A percentile compares a stretch with the other conserved stretches of the same genome.
Evolutionary conservation across 2,797 vertebrate genomes (phyloP).

Genomic region (Sebastiscus albofasciatus): DNA sequence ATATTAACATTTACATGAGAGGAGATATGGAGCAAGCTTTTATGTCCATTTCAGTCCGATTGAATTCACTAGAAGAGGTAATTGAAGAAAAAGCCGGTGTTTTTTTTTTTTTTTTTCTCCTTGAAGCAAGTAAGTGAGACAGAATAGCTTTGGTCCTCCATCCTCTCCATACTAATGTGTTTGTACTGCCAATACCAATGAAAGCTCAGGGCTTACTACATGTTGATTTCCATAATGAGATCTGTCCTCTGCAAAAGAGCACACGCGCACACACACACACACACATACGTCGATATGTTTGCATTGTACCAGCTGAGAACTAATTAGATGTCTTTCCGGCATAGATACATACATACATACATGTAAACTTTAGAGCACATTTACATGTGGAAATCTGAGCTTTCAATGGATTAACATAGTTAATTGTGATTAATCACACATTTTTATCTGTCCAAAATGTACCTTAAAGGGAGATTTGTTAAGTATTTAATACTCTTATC

Average conservation of each 20-base stretch:
- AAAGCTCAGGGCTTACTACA: neutral
- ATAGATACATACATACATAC: neutral
- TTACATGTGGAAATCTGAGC: neutral
- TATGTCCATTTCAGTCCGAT: constrained; percentile 40
- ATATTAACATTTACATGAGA: constrained; percentile 51
- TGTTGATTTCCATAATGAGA: neutral
- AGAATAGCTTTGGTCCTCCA: constrained; percentile 1
- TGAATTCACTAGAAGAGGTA: constrained; percentile 28
- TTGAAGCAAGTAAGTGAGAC: constrained; percentile 4
- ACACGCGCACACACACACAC: neutral
- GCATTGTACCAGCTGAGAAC: neutral
- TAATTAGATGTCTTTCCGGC: neutral
- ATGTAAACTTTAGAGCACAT: neutral
- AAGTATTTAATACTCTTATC: too few species aligned
- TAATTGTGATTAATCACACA: too few species aligned
- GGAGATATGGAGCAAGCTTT: constrained; percentile 20
- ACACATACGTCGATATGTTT: neutral
- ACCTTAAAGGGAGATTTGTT: too few species aligned
- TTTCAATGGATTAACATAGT: too few species aligned
- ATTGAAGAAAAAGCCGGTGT: constrained; percentile 2
- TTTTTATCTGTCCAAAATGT: too few species aligned
- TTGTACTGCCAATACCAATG: neutral
- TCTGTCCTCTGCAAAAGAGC: neutral
- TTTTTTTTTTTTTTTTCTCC: neutral
- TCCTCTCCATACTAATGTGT: constrained; percentile 34